Evolutionary conservation across 2,113 vertebrate species (phyloP), one percentile per base, ranked within the genome.

Genomic region (Chrysochloris asiatica): DNA sequence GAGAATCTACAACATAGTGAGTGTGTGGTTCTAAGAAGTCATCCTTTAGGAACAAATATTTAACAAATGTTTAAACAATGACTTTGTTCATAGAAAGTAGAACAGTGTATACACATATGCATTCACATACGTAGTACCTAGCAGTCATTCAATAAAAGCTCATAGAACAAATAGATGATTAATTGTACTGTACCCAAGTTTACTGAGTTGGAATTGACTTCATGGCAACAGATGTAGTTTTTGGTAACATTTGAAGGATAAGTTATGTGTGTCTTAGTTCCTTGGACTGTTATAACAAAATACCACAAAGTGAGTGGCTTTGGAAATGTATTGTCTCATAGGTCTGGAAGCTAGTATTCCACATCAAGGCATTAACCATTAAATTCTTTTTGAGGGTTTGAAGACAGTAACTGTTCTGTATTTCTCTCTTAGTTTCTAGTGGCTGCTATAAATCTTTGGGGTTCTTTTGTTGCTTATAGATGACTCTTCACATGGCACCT

Each of bases 91-190:
- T 14, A 14, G 26, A 24, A 5, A 61, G 11, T 50, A 38, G 48
- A 75, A 33, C 2, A 36, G 3, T 16, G 4, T 41, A 1, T 0
- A 6, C 3, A 43, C 14, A 9, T 24, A 0, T 17, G 7, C 26
- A 14, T 38, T 8, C 26, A 22, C 38, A 11, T 4, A 7, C 4
- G 21, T 13, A 11, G 19, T 19, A 13, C 6, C 10, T 52, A 36
- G 28, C 7, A 26, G 11, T 52, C 33, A 24, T 43, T 26, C 47
- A n/a, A 12, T 22, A 21, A 75, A 89, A 82, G 16, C 28, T 36
- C 6, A 0, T 17, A 28, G 45, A 63, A 41, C 33, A 54, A 43
- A 56, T 41, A 50, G 16, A 63, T 28, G 36, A 26, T 0, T 10
- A 50, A n/a, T 21, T 61, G 12, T 16, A 48, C 13, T 77, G 9